phyloP scores from a whole-genome alignment of 1,140 invertebrate species.

The Bombus pascuorum region DNA sequence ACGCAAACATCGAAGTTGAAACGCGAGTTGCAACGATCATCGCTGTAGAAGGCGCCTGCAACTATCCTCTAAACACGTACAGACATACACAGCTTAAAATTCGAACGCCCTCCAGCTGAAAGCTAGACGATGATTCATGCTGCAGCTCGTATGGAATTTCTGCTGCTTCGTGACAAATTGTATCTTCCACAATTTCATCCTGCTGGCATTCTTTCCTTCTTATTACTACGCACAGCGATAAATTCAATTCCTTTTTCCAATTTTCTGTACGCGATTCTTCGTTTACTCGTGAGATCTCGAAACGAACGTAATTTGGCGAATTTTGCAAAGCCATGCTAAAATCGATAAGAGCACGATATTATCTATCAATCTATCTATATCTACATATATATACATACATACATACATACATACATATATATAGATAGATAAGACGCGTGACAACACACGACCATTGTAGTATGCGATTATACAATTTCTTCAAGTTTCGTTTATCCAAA shows the following conservation, averaged over 20 bases:
- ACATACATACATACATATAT: too few species aligned
- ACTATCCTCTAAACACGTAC: background rate
- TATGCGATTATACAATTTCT: background rate
- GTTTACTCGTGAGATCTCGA: background rate
- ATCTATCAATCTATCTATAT: too few species aligned
- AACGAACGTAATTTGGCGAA: background rate
- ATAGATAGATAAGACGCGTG: background rate
- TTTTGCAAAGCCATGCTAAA: background rate
- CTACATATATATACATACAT: too few species aligned
- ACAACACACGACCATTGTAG: background rate
- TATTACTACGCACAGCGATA: background rate
- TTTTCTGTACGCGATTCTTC: background rate
- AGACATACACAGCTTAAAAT: conserved; percentile 4
- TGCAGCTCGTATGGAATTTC: conserved; percentile 1
- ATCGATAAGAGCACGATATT: background rate
- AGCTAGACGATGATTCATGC: conserved; percentile 28
- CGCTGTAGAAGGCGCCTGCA: background rate
- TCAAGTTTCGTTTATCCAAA: background rate
- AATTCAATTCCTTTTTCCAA: background rate
- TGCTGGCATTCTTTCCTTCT: background rate
- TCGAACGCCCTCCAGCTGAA: conserved; percentile 5
- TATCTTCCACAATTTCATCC: conserved; percentile 5
- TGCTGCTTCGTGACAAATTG: conserved; percentile 1
- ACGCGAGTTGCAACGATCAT: conserved; percentile 2
- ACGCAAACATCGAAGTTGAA: background rate